Base-by-base conservation (phyloP, 2,113 vertebrate genomes). In the Bungarus multicinctus region DNA sequence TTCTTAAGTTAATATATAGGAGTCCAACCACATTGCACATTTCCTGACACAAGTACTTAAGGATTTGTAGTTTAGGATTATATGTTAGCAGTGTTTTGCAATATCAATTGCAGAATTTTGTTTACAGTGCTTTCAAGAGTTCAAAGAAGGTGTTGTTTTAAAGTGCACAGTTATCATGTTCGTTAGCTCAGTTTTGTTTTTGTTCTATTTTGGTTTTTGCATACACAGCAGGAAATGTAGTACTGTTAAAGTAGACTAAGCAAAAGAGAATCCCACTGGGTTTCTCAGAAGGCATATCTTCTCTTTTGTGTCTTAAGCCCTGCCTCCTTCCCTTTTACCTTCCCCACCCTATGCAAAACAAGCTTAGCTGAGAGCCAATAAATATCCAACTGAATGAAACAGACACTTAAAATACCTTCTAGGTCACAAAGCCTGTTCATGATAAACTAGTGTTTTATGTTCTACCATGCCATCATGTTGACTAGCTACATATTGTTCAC, bases 1-100 rank as follows among this genome's bases (percentile, higher is more conserved):
- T 95, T 97, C 95, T 97, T 98, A 96, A 97, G 97, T 94, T 96
- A 97, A 91, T 94, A 96, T 95, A 93, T 93, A 88, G 96, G 93
- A 97, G 94, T 93, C 95, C 54, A 93, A 10, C 7, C n/a, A 95
- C 95, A 97, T 97, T 97, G 96, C 88, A 95, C 96, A 97, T 94
- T 94, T 97, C 95, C 95, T 95, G 96, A 97, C 95, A 97, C 95
- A 97, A 97, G 97, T 97, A 81, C 3, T 39, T 81, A 39, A 39
- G 69, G 7, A 3, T 81, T 10, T 1, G 34, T 43, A 81, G 3
- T 97, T 98, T 97, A 93, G 90, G 96, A 93, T 94, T 97, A 94
- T 95, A 87, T 92, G 91, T 95, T 96, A 95, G 92, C 91, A 95
- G 81, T 50, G 88, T 89, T 96, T 96, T 96, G 92, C 93, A 92